Conservation (phyloP, 2,888 invertebrate genomes). For the Sceliomorpha sp. region DNA sequence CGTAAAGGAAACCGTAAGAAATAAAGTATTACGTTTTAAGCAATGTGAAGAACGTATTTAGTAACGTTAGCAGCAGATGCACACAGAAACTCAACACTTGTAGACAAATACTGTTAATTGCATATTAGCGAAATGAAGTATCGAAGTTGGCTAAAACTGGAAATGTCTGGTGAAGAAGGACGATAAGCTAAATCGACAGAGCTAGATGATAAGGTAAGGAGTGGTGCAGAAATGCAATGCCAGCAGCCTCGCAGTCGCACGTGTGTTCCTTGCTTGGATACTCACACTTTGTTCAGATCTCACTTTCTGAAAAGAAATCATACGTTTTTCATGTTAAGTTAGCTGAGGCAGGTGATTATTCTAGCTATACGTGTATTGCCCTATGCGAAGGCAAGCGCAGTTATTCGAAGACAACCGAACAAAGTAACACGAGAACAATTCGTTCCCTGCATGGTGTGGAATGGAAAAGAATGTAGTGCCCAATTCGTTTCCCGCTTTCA, state of each 20-base stretch:
- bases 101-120: conserved; percentile 30
- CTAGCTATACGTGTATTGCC: conserved; percentile 40
- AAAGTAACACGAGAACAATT: too few relatives aligned
- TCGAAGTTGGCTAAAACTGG: conserved; percentile 41
- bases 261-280: conserved; percentile 78
- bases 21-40: conserved; percentile 10
- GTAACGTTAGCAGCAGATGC: conserved; percentile 4
- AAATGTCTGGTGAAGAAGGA: conserved; percentile 42
- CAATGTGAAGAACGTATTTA: conserved; percentile 6
- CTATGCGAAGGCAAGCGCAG: conserved; percentile 36
- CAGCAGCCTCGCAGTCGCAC: conserved; percentile 65
- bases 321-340: conserved; percentile 65
- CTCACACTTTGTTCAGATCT: conserved; percentile 81
- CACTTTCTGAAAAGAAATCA: conserved; percentile 80
- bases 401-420: conserved; percentile 7
- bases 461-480: too few relatives aligned
- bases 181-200: conserved; percentile 64
- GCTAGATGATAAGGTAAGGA: conserved; percentile 67
- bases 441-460: too few relatives aligned
- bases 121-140: conserved; percentile 20
- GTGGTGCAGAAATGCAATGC: conserved; percentile 70
- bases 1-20: too few relatives aligned
- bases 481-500: too few relatives aligned
- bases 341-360: conserved; percentile 31
- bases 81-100: too few relatives aligned